Percentiles rank a stretch among this genome's conserved stretches.
phyloP scores from a whole-genome alignment of 1,140 invertebrate species.

The Andrena cerasifolii region DNA sequence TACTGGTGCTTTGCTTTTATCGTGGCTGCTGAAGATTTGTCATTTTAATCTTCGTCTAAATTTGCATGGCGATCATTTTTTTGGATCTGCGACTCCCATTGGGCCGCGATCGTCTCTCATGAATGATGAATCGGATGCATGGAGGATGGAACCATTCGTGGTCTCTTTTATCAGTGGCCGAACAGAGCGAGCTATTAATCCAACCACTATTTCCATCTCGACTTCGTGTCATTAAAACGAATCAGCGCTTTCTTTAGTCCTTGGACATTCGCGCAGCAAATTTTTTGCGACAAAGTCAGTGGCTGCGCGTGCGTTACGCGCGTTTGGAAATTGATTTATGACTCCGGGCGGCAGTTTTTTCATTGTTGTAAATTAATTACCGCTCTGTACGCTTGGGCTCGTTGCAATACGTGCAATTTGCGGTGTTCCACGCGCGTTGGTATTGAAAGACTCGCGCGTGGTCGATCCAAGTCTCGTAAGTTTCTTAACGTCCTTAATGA shows the following conservation, averaged over 20 bases:
- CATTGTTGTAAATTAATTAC: neutral
- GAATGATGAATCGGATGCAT: neutral
- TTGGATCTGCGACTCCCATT: neutral
- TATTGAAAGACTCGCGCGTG: neutral
- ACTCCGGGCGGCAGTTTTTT: neutral
- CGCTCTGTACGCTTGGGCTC: too few relatives aligned
- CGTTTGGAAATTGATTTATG: neutral
- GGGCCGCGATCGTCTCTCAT: neutral
- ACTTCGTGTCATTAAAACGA: too few relatives aligned
- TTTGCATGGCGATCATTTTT: too few relatives aligned
- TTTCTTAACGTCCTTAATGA: conserved; percentile 11
- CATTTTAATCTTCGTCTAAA: too few relatives aligned
- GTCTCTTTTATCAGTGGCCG: too few relatives aligned
- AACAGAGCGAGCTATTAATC: too few relatives aligned
- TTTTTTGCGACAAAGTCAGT: too few relatives aligned
- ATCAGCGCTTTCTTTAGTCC: too few relatives aligned
- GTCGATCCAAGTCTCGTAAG: neutral
- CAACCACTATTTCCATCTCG: too few relatives aligned
- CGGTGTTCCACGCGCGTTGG: neutral
- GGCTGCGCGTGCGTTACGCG: neutral
- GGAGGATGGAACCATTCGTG: neutral
- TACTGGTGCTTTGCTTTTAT: too few relatives aligned
- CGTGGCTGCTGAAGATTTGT: too few relatives aligned
- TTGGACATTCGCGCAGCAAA: too few relatives aligned
- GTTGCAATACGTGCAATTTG: neutral